Evolutionary conservation across 1,140 invertebrate genomes (phyloP), one percentile per base, ranked within the genome.

Genomic region (Drosophila bifasciata): DNA sequence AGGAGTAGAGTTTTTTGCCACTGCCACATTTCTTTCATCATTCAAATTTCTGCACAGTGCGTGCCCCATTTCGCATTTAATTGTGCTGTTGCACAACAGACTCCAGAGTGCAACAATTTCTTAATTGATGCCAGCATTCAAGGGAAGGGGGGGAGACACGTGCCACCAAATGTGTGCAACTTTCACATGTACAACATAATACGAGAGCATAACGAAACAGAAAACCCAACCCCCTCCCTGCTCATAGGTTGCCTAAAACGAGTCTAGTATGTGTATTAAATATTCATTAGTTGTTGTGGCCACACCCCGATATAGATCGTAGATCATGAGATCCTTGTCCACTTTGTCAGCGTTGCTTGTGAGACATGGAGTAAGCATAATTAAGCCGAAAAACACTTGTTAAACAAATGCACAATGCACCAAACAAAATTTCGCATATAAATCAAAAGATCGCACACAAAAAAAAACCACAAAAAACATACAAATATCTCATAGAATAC

Each of bases 331-430:
- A 86, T 86, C 73, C 77, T 86, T 79, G 81, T 88, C 68, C 81
- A 85, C 81, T 86, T 86, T 86, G 81, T 86, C 81, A 86, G 61
- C 32, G 61, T 19, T 59, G 51, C 61, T 76, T 85, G 76, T 85
- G 80, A 46, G 63, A 85, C 80, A 84, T 79, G 69, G 76, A 73
- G 79, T 62, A n/a, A n/a, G n/a, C n/a, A 76, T 85, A 86, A 85
- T 85, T 70, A 85, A 85, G 56, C 71, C 52, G 57, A 86, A 85
- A 86, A 85, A 86, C 83, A 88, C 64, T 88, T 88, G 81, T 86
- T 66, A 61, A 71, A 62, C 60, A 62, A 44, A 59, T 63, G 48
- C 19, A 56, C 55, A n/a, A n/a, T n/a, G n/a, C n/a, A 43, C 21
- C 17, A 48, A 32, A 17, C n/a, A n/a, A 19, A 25, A 9, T 52